These are phyloP conservation scores for Congeria kusceri DNA, from an alignment of 2,888 invertebrate species.

Conservation along the genomic window DNA sequence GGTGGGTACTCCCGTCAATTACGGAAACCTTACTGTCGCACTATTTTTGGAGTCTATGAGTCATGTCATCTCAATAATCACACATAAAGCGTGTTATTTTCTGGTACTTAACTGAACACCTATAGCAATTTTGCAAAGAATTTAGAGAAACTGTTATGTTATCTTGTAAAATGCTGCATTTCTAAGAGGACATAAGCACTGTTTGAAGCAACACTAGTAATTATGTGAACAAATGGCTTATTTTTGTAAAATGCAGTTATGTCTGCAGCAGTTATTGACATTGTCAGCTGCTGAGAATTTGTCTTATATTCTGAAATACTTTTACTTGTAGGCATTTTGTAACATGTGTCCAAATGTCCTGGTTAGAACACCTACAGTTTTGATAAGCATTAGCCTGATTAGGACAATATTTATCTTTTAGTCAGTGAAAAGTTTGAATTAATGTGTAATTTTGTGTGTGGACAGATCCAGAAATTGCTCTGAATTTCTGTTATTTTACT, in stretches of 20 bases:
- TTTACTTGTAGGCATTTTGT: neutral
- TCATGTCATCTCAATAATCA: slow-evolving; percentile 62
- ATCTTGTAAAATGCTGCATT: too few relatives aligned
- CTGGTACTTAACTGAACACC: neutral
- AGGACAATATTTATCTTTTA: too few relatives aligned
- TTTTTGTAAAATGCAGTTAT: too few relatives aligned
- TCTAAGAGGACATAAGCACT: too few relatives aligned
- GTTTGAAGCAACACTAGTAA: too few relatives aligned
- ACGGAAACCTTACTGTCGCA: slow-evolving; percentile 67
- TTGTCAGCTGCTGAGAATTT: neutral
- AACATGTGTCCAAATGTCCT: neutral
- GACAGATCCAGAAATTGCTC: neutral
- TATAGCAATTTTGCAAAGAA: too few relatives aligned
- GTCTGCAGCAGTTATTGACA: too few relatives aligned
- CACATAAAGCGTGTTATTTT: neutral
- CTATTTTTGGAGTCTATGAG: slow-evolving; percentile 76
- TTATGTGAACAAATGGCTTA: too few relatives aligned
- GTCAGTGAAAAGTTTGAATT: too few relatives aligned
- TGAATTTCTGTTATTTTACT: neutral
- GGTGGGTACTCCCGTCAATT: slow-evolving; percentile 70
- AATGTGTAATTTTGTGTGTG: too few relatives aligned
- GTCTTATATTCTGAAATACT: neutral
- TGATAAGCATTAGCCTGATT: too few relatives aligned
- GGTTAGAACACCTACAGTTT: neutral
- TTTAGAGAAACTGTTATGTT: too few relatives aligned